A percentile compares a stretch with the other conserved stretches of the same genome.
These are phyloP conservation scores for Brachylomia viminalis DNA, from an alignment of 2,888 invertebrate genomes.

Conservation along the genomic window DNA sequence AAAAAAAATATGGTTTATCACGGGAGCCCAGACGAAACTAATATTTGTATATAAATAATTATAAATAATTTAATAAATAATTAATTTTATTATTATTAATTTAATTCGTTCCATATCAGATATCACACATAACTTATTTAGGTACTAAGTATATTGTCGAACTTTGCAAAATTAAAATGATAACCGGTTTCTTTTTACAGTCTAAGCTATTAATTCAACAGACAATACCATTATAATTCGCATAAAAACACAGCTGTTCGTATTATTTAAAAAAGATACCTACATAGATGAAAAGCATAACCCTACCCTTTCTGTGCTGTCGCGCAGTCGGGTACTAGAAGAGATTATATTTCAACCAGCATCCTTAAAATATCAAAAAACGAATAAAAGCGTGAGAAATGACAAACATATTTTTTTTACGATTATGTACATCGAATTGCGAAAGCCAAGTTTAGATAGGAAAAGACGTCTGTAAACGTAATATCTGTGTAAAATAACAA, in stretches of 20 bases:
- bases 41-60: neutral
- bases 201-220: conserved; percentile 10
- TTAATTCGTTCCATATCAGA: conserved; percentile 6
- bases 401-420: neutral
- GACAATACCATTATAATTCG: conserved; percentile 7
- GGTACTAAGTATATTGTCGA: neutral
- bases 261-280: neutral
- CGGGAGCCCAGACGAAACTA: neutral
- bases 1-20: neutral
- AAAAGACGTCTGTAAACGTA: conserved; percentile 18
- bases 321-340: neutral
- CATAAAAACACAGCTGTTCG: conserved; percentile 28
- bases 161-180: neutral
- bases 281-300: neutral
- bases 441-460: neutral
- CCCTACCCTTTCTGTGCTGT: neutral
- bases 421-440: neutral
- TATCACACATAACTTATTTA: conserved; percentile 9
- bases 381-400: neutral
- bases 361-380: neutral
- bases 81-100: neutral
- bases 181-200: conserved; percentile 32
- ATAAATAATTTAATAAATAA: no score
- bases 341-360: neutral
- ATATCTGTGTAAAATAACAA: conserved; percentile 34